Evolutionary conservation across 2,888 invertebrate genomes (phyloP).

Genomic region (Tanytarsus gracilentus): DNA sequence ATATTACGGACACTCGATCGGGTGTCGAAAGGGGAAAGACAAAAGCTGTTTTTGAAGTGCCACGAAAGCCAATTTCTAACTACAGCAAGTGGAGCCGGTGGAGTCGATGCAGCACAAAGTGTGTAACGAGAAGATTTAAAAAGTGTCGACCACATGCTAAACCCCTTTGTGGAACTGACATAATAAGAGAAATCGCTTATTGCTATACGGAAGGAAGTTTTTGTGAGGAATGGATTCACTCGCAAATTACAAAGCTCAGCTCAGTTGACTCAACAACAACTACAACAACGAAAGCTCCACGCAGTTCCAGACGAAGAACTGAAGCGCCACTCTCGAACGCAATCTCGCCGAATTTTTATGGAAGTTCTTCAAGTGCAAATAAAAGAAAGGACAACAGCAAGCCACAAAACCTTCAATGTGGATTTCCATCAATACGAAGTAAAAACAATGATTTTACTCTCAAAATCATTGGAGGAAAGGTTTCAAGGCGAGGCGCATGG

Average conservation of each 20-base stretch:
- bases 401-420: constrained; percentile 42
- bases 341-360: constrained; percentile 5
- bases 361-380: neutral
- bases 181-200: constrained; percentile 73
- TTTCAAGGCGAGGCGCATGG: constrained; percentile 69
- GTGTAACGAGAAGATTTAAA: constrained; percentile 67
- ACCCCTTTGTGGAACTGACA: constrained; percentile 64
- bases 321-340: constrained; percentile 14
- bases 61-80: constrained; percentile 41
- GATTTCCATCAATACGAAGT: constrained; percentile 37
- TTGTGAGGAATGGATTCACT: constrained; percentile 63
- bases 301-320: neutral
- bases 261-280: neutral
- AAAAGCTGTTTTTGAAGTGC: constrained; percentile 38
- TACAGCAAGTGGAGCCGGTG: constrained; percentile 76
- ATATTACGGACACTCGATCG: constrained; percentile 32
- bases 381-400: constrained; percentile 35
- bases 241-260: constrained; percentile 38
- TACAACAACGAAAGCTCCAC: neutral
- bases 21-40: constrained; percentile 36
- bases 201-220: constrained; percentile 74
- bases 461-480: constrained; percentile 79
- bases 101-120: constrained; percentile 70
- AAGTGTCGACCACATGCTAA: constrained; percentile 62
- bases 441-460: constrained; percentile 50